phyloP scores from a whole-genome alignment of 2,797 vertebrate genomes.

The Eulemur albifrons region DNA sequence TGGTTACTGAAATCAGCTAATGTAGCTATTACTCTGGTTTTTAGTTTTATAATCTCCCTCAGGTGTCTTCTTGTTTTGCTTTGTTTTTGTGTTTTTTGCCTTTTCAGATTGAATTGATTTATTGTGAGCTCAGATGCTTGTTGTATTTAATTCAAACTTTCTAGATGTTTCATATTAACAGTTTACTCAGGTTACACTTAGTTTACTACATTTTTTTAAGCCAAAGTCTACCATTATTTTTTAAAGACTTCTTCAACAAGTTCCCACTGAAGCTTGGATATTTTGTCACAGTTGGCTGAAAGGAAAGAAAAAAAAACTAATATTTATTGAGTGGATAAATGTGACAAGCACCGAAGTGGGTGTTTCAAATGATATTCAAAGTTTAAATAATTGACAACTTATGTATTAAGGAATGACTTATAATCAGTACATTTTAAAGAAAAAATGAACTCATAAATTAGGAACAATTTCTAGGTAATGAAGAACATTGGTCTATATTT shows the following conservation, averaged over 20 bases:
- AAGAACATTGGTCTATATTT: background rate
- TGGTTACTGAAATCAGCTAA: background rate
- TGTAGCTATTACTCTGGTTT: background rate
- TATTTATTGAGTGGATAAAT: background rate
- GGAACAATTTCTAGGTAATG: background rate
- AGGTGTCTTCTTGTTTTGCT: background rate
- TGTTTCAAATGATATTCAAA: background rate
- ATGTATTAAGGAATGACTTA: background rate
- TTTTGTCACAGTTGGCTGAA: slow-evolving; percentile 12
- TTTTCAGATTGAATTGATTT: background rate
- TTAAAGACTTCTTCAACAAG: background rate
- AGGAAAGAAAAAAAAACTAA: background rate
- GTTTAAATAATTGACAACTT: slow-evolving; percentile 8
- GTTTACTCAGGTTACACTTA: background rate
- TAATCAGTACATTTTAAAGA: background rate
- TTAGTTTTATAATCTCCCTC: background rate
- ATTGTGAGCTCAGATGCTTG: background rate
- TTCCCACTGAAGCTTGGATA: background rate
- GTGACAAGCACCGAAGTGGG: background rate
- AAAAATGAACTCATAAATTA: background rate
- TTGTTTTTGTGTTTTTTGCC: background rate
- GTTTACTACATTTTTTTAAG: background rate
- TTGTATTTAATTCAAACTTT: background rate
- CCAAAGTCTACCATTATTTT: background rate
- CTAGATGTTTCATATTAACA: background rate